Evolutionary conservation across 1,140 invertebrate genomes (phyloP), one percentile per base, ranked within the genome.

Genomic region (Lethrus apterus): DNA sequence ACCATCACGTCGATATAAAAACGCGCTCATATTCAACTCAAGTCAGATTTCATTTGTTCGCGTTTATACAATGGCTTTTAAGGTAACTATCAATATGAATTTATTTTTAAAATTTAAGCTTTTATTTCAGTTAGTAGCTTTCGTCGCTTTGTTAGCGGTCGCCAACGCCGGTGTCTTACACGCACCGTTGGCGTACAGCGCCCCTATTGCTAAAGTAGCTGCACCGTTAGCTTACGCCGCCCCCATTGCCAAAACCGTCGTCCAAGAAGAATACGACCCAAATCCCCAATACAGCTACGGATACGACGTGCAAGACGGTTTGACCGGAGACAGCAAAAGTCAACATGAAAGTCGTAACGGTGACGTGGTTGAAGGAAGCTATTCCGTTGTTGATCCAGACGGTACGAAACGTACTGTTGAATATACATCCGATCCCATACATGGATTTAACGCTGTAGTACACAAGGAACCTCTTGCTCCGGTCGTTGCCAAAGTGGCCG

Each of bases 361-460:
- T 2, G 77, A 79, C 54, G 71, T 78, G n/a, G 77, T 79, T 9
- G 71, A 77, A 52, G 77, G 78, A 26, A 70, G 70, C 18, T 79
- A 79, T 62, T 76, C 73, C 1, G 57, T 80, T 10, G 68, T 77
- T 10, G 77, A 81, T 46, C 73, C 78, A 0, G 78, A 81, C 56
- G 78, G 78, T 40, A 72, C 70, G 29, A 72, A 76, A 42, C 70
- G 78, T 43, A 73, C 74, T 9, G 77, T 79, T 1, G 75, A 78
- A 49, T 80, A 81, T 60, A 77, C 76, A 2, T 73, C 74, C 10
- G 74, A 76, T 59, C 66, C 71, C 2, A 51, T 63, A 45, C 64
- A 68, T 40, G 68, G 68, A 46, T 70, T 68, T 61, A 65, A 66
- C 54, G 65, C 65, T n/a, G 59, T 42, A 13, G 40, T 42, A 29